Percentiles rank a stretch among this genome's conserved stretches.
phyloP scores from a whole-genome alignment of 2,888 invertebrate genomes.

The Limenitis camilla region DNA sequence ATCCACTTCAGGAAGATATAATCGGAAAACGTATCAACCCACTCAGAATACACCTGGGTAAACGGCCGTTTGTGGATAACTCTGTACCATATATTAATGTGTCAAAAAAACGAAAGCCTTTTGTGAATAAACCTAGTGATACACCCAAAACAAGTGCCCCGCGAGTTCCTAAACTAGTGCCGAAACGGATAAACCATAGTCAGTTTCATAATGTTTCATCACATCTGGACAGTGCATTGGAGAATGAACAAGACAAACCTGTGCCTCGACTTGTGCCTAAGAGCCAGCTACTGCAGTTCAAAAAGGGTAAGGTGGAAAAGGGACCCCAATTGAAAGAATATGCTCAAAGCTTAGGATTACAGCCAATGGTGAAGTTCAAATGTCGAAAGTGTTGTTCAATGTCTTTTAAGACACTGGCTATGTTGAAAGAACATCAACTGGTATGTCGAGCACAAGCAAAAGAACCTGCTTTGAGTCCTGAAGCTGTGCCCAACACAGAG shows the following conservation, averaged over 20 bases:
- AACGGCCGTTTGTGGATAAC: constrained; percentile 67
- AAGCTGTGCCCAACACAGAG: constrained; percentile 50
- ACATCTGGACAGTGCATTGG: constrained; percentile 40
- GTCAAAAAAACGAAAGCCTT: constrained; percentile 53
- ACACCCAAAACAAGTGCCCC: constrained; percentile 38
- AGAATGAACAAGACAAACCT: constrained; percentile 61
- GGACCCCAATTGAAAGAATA: constrained; percentile 73
- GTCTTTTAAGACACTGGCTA: constrained; percentile 78
- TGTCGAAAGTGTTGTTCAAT: constrained; percentile 83
- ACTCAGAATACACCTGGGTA: constrained; percentile 63
- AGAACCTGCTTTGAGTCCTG: constrained; percentile 58
- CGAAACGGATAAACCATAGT: constrained; percentile 48
- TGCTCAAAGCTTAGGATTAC: constrained; percentile 82
- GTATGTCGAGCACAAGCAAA: constrained; percentile 73
- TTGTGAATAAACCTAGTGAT: constrained; percentile 49
- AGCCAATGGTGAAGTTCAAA: constrained; percentile 81
- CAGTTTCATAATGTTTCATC: constrained; percentile 56
- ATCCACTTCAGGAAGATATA: constrained; percentile 48
- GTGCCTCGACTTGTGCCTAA: constrained; percentile 67
- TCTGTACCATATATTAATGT: constrained; percentile 50
- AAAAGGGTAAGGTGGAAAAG: constrained; percentile 63
- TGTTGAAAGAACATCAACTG: constrained; percentile 80
- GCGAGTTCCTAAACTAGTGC: constrained; percentile 58
- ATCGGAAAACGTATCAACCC: constrained; percentile 62
- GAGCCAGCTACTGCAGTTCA: constrained; percentile 62